Conservation (phyloP, 2,113 vertebrate species). For the Myrmophylax atrothorax region DNA sequence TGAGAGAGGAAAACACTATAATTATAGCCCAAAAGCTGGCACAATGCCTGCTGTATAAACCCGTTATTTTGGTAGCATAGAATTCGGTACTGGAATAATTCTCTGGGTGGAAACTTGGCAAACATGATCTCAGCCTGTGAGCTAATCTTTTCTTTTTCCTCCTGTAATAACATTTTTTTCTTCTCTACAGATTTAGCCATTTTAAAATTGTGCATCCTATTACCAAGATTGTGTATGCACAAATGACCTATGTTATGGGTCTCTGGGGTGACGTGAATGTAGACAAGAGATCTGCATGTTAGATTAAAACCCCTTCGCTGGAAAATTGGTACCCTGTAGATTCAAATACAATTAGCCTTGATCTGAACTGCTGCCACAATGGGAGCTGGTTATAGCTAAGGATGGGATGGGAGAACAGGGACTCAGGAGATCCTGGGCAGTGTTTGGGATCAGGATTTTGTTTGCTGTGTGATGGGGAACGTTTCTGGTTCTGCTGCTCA, state of each 20-base stretch:
- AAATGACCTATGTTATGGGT: slow-evolving; percentile 67
- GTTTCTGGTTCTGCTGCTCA: fast-evolving
- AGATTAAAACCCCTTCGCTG: slow-evolving; percentile 68
- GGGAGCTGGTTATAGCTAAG: not conserved
- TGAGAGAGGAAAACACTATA: slow-evolving; percentile 67
- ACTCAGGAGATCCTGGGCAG: not conserved
- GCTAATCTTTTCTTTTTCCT: slow-evolving; percentile 56
- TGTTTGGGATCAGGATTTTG: not conserved
- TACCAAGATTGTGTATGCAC: slow-evolving; percentile 61
- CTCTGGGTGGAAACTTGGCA: slow-evolving; percentile 72
- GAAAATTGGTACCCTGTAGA: slow-evolving; percentile 68
- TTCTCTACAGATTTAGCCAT: slow-evolving; percentile 46
- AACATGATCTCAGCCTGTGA: slow-evolving; percentile 58
- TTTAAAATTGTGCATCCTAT: slow-evolving; percentile 67
- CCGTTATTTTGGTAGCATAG: slow-evolving; percentile 67
- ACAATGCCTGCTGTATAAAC: slow-evolving; percentile 59
- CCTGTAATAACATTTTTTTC: slow-evolving; percentile 60
- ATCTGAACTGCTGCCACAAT: not conserved
- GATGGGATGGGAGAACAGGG: not conserved
- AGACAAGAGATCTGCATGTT: slow-evolving; percentile 68
- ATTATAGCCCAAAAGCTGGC: slow-evolving; percentile 71
- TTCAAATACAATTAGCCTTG: slow-evolving; percentile 57
- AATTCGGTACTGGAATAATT: slow-evolving; percentile 65
- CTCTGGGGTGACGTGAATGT: slow-evolving; percentile 63
- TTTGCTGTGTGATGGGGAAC: not conserved